These are phyloP conservation scores for Pseudachorutes palmiensis DNA, from an alignment of 1,140 invertebrate species.

Conservation along the genomic window DNA sequence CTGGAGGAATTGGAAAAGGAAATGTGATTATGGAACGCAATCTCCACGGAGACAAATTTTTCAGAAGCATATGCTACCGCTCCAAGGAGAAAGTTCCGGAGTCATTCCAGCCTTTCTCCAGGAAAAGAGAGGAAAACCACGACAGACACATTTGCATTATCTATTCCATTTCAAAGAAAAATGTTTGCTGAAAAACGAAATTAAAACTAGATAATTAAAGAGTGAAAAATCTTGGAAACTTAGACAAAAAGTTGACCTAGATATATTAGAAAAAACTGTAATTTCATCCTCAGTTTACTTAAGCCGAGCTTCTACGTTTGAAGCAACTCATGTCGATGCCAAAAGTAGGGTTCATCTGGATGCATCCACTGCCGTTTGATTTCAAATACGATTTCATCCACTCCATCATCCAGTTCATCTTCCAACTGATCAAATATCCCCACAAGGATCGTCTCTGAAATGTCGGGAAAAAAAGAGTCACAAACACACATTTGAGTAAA, in stretches of 20 bases:
- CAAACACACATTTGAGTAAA: no score
- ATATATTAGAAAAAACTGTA: background rate
- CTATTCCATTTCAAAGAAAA: background rate
- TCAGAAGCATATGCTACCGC: no score
- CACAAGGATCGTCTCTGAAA: background rate
- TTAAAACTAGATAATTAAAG: background rate
- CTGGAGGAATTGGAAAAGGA: background rate
- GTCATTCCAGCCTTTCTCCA: no score
- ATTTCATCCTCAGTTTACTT: background rate
- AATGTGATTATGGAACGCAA: background rate
- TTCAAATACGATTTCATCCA: background rate
- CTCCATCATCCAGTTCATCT: background rate
- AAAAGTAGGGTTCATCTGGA: background rate
- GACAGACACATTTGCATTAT: background rate
- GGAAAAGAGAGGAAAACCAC: no score
- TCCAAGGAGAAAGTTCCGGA: no score
- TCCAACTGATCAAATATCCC: background rate
- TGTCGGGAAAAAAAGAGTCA: no score
- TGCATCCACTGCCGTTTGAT: background rate
- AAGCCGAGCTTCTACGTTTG: background rate
- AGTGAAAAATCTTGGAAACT: background rate
- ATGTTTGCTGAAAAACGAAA: background rate
- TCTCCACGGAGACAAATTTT: background rate
- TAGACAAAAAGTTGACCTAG: background rate
- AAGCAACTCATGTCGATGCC: background rate